These are phyloP conservation scores for Lottia scabra DNA, from an alignment of 2,888 invertebrate species.

Conservation along the genomic window DNA sequence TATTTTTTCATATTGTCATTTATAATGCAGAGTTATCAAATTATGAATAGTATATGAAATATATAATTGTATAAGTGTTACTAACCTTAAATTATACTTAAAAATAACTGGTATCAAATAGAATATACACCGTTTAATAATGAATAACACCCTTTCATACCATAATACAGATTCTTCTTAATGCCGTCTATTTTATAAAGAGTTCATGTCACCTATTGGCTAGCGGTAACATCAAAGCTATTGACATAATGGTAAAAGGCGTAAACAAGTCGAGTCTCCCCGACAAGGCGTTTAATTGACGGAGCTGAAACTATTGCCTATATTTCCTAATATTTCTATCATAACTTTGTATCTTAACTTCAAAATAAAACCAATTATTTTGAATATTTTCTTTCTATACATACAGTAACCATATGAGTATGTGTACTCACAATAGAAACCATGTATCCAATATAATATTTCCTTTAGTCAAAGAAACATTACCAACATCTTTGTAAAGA, in stretches of 20 bases:
- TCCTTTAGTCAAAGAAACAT: no score
- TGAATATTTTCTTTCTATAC: neutral
- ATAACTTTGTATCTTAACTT: neutral
- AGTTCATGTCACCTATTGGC: constrained; percentile 25
- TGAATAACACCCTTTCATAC: no score
- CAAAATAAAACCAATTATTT: neutral
- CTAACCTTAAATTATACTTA: no score
- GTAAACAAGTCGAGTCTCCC: neutral
- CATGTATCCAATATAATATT: no score
- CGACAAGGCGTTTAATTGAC: neutral
- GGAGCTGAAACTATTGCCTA: neutral
- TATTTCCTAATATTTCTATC: neutral
- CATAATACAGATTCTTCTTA: neutral
- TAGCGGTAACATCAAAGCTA: constrained; percentile 29
- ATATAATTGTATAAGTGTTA: no score
- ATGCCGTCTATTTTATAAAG: neutral
- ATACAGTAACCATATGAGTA: neutral
- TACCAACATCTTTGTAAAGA: no score
- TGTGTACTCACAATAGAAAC: no score
- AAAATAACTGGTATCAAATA: no score
- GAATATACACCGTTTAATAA: no score
- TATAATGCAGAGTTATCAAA: no score
- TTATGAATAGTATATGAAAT: no score
- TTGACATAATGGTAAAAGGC: constrained; percentile 23
- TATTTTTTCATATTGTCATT: no score